These are phyloP conservation scores for Silurus aristotelis DNA, from an alignment of 2,797 vertebrate genomes.

Conservation along the genomic window DNA sequence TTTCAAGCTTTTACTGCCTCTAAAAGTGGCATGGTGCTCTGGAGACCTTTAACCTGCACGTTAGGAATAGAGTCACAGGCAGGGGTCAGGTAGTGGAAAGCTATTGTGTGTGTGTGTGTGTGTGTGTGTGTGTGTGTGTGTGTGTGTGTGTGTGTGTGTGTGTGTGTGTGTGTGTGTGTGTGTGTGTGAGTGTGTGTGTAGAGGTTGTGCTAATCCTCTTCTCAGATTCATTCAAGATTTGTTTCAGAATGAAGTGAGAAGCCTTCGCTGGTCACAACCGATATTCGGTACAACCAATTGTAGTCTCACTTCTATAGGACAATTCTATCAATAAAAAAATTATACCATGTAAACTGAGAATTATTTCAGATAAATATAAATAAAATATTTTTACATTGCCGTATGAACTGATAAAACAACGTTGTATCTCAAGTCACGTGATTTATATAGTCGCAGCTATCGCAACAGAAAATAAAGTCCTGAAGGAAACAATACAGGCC, in stretches of 20 bases:
- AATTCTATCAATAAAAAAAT: not conserved
- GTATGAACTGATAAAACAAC: too few relatives aligned
- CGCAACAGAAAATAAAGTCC: too few relatives aligned
- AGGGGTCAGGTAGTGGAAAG: constrained; percentile 63
- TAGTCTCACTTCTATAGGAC: not conserved
- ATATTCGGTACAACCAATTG: not conserved
- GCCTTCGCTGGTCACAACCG: not conserved
- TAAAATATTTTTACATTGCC: too few relatives aligned
- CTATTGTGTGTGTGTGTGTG: constrained; percentile 52
- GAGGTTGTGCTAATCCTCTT: not conserved
- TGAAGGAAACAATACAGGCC: too few relatives aligned
- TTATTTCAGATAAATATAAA: too few relatives aligned
- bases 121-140: too few relatives aligned
- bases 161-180: constrained; percentile 41
- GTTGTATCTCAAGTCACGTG: too few relatives aligned
- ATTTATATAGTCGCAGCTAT: too few relatives aligned
- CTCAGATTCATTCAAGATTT: not conserved
- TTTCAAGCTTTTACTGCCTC: constrained; percentile 76
- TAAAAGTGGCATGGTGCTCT: constrained; percentile 68
- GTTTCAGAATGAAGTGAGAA: not conserved
- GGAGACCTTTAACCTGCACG: constrained; percentile 71
- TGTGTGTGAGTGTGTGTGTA: constrained; percentile 14
- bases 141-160: constrained; percentile 19
- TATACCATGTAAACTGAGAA: not conserved
- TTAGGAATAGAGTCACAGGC: constrained; percentile 74